Percentiles rank a stretch among this genome's conserved stretches.
Conservation (phyloP, 2,113 vertebrate species). For the Gambusia affinis region DNA sequence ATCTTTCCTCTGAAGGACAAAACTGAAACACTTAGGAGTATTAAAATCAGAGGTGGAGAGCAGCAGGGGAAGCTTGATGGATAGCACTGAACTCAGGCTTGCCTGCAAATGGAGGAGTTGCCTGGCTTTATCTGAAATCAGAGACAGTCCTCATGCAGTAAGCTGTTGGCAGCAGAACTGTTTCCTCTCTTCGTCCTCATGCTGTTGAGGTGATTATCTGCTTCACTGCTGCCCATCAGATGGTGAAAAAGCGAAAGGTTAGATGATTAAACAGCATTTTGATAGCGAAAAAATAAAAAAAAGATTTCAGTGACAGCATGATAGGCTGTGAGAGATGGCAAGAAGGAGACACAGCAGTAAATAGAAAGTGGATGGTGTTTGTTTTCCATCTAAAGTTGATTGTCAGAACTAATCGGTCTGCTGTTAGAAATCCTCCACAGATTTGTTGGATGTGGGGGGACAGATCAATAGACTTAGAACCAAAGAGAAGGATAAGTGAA, state of each 20-base stretch:
- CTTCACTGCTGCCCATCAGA: slow-evolving; percentile 31
- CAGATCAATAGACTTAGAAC: slow-evolving; percentile 16
- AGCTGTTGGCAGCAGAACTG: slow-evolving; percentile 28
- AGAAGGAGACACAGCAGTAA: slow-evolving; percentile 7
- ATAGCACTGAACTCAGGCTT: slow-evolving; percentile 41
- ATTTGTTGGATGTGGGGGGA: slow-evolving; percentile 5
- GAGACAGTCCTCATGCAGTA: slow-evolving; percentile 25
- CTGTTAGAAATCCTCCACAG: slow-evolving; percentile 32
- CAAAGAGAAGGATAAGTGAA: neutral
- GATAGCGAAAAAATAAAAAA: neutral
- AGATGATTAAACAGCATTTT: slow-evolving; percentile 13
- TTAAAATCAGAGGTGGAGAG: slow-evolving; percentile 71
- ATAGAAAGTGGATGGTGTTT: slow-evolving; percentile 17
- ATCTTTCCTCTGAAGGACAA: slow-evolving; percentile 59
- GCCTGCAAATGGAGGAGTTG: slow-evolving; percentile 40
- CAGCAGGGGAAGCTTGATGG: slow-evolving; percentile 59
- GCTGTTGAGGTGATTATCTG: slow-evolving; percentile 40
- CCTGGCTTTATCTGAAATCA: slow-evolving; percentile 8
- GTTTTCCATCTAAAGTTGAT: slow-evolving; percentile 37
- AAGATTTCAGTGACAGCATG: neutral
- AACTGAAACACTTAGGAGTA: slow-evolving; percentile 77
- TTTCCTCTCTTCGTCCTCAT: slow-evolving; percentile 12
- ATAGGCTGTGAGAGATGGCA: neutral
- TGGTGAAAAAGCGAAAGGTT: slow-evolving; percentile 15
- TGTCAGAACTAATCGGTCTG: slow-evolving; percentile 34